Conservation (phyloP, 2,113 vertebrate species). For the Crotalus tigris region DNA sequence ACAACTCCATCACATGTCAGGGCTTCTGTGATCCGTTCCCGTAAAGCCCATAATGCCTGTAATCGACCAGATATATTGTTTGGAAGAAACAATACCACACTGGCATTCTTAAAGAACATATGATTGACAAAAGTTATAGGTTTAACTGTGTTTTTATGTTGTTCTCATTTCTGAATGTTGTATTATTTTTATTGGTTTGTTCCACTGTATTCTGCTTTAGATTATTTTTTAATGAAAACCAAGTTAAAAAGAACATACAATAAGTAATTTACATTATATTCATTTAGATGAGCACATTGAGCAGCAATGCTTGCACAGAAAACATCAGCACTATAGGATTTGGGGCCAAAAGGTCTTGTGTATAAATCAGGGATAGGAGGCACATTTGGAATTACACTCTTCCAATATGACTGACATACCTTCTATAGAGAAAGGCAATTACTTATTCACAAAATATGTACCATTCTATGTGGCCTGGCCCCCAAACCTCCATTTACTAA, state of each 20-base stretch:
- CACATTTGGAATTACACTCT: background rate
- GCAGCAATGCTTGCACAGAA: background rate
- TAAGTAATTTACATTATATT: background rate
- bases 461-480: background rate
- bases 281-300: background rate
- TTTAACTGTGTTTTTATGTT: background rate
- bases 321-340: background rate
- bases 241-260: background rate
- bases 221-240: background rate
- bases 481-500: background rate
- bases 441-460: background rate
- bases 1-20: conserved; percentile 82
- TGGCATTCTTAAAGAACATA: background rate
- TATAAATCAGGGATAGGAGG: background rate
- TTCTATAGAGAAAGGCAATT: background rate
- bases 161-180: background rate
- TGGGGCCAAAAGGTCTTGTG: background rate
- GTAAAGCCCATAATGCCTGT: conserved; percentile 87
- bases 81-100: background rate
- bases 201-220: background rate
- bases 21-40: conserved; percentile 91
- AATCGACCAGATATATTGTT: background rate
- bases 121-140: background rate
- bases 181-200: background rate
- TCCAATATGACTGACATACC: background rate